Evolutionary conservation across 30 jellyfish, hydroid and myxozoan species (phyloP).

Genomic region (Hydra vulgaris): DNA sequence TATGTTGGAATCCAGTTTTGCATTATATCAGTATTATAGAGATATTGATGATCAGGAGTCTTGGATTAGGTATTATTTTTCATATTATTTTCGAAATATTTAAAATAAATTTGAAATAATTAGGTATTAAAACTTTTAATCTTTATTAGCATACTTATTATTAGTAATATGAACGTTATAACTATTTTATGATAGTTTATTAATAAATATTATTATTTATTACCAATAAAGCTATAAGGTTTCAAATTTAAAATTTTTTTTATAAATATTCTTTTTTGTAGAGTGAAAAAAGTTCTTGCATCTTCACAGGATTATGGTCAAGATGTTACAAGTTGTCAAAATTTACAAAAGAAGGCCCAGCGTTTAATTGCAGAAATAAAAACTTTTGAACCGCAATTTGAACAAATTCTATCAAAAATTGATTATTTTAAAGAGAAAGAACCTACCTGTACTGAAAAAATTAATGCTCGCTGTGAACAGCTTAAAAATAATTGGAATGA

Average conservation of each 20-base stretch:
- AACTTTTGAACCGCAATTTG: slow-evolving; percentile 55
- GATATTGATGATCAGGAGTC: slow-evolving; percentile 84
- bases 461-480: slow-evolving; percentile 41
- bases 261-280: slow-evolving; percentile 3
- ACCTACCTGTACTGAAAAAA: slow-evolving; percentile 35
- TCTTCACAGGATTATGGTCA: slow-evolving; percentile 86
- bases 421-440: slow-evolving; percentile 39
- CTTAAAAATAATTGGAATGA: slow-evolving; percentile 75
- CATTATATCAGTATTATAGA: slow-evolving; percentile 71
- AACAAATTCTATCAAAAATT: slow-evolving; percentile 48
- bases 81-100: not conserved
- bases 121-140: no score
- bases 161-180: no score
- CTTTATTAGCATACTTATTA: no score
- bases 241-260: no score
- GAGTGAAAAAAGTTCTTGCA: slow-evolving; percentile 74
- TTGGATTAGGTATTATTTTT: slow-evolving; percentile 58
- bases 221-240: no score
- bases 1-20: slow-evolving; percentile 44
- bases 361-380: slow-evolving; percentile 59
- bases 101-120: no score
- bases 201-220: no score
- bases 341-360: slow-evolving; percentile 62
- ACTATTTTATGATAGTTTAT: no score
- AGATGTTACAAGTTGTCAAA: slow-evolving; percentile 79